phyloP scores from a whole-genome alignment of 2,888 invertebrate species.

The Trichogramma dendrolimi region DNA sequence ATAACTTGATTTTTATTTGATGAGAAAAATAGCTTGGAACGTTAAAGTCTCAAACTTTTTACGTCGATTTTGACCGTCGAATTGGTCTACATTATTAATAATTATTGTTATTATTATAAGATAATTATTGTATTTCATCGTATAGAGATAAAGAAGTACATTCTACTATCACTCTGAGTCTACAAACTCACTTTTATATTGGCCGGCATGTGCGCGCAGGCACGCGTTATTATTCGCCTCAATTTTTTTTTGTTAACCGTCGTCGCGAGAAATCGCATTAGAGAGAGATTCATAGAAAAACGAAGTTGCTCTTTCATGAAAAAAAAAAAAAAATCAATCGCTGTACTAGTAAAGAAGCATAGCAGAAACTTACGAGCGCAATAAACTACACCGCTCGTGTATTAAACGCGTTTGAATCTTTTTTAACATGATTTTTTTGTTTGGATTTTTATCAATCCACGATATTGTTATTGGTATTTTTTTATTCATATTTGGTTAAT shows the following conservation, averaged over 20 bases:
- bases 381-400: constrained; percentile 3
- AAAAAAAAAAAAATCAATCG: too few relatives aligned
- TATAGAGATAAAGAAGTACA: constrained; percentile 9
- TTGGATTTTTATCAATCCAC: not conserved
- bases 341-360: constrained; percentile 10
- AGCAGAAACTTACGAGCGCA: constrained; percentile 25
- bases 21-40: too few relatives aligned
- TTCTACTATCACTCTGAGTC: constrained; percentile 17
- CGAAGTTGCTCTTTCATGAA: too few relatives aligned
- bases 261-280: too few relatives aligned
- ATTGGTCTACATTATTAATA: too few relatives aligned
- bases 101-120: too few relatives aligned
- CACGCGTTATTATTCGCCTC: constrained; percentile 14
- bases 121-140: constrained; percentile 2
- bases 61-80: too few relatives aligned
- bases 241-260: too few relatives aligned
- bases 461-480: not conserved
- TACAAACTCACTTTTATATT: constrained; percentile 15
- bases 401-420: constrained; percentile 8
- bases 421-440: not conserved
- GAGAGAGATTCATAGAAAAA: too few relatives aligned
- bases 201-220: constrained; percentile 14
- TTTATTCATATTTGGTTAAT: constrained; percentile 1
- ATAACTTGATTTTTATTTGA: too few relatives aligned
- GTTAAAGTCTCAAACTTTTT: too few relatives aligned